These are phyloP conservation scores for Lampris megalopsis DNA, from an alignment of 2,113 vertebrate species.

Conservation along the genomic window DNA sequence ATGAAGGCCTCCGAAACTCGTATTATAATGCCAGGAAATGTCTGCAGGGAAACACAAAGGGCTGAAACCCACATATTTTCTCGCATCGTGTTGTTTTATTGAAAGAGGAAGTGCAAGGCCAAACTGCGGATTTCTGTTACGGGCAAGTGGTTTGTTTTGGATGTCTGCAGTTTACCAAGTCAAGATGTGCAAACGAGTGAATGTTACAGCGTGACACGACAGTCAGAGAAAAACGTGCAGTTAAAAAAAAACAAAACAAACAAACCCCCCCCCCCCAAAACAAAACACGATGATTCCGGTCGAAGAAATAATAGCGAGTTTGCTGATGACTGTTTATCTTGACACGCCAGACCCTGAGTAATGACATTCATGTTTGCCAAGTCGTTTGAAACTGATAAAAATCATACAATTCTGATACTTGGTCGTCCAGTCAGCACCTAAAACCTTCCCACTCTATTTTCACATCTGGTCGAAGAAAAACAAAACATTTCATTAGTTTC, in stretches of 20 bases:
- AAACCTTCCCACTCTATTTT: background rate
- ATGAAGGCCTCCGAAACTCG: slow-evolving; percentile 41
- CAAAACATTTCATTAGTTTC: slow-evolving; percentile 18
- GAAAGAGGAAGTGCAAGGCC: slow-evolving; percentile 44
- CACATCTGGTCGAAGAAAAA: slow-evolving; percentile 12
- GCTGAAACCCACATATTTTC: background rate
- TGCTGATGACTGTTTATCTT: background rate
- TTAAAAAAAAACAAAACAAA: too few relatives aligned
- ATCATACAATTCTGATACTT: background rate
- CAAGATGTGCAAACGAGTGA: background rate
- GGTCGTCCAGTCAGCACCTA: background rate
- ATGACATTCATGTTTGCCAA: background rate
- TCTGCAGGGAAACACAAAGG: slow-evolving; percentile 21
- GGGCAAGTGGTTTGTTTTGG: slow-evolving; percentile 34
- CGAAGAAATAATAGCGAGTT: background rate
- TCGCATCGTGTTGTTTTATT: slow-evolving; percentile 6
- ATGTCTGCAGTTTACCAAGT: background rate
- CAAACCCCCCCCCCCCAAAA: too few relatives aligned
- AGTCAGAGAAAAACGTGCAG: too few relatives aligned
- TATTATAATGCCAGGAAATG: slow-evolving; percentile 51
- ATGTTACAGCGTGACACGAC: background rate
- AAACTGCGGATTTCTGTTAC: slow-evolving; percentile 51
- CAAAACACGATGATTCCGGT: background rate
- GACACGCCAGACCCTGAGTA: background rate
- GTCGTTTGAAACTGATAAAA: background rate